Conservation (phyloP, 2,113 vertebrate species). For the Microcebus tavaratra region DNA sequence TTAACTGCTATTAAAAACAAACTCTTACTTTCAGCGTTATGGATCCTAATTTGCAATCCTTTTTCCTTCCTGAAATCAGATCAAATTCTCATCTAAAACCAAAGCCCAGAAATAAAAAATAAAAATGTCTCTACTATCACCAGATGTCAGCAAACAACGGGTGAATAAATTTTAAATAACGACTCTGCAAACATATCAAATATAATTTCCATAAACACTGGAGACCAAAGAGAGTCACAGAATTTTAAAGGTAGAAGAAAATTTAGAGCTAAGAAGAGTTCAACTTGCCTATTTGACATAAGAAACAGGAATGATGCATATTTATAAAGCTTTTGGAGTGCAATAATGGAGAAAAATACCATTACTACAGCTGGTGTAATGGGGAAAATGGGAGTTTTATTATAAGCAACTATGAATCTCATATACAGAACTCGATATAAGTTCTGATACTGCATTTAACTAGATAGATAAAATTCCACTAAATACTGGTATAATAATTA, state of each 20-base stretch:
- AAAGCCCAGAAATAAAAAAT: neutral
- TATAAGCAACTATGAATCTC: neutral
- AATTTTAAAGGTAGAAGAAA: slow-evolving; percentile 20
- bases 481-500: neutral
- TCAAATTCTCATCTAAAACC: slow-evolving; percentile 19
- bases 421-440: neutral
- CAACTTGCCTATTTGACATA: neutral
- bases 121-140: neutral
- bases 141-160: neutral
- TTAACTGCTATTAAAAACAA: slow-evolving; percentile 24
- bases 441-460: neutral
- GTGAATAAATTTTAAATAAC: neutral
- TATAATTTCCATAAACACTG: neutral
- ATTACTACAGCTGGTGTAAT: neutral
- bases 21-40: neutral
- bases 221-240: slow-evolving; percentile 11
- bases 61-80: neutral
- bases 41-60: neutral
- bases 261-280: neutral
- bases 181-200: neutral
- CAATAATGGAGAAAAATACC: neutral
- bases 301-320: neutral
- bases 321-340: neutral
- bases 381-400: neutral
- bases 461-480: neutral